These are phyloP conservation scores for Tridacna gigas DNA, from an alignment of 2,888 invertebrate species.

Conservation along the genomic window DNA sequence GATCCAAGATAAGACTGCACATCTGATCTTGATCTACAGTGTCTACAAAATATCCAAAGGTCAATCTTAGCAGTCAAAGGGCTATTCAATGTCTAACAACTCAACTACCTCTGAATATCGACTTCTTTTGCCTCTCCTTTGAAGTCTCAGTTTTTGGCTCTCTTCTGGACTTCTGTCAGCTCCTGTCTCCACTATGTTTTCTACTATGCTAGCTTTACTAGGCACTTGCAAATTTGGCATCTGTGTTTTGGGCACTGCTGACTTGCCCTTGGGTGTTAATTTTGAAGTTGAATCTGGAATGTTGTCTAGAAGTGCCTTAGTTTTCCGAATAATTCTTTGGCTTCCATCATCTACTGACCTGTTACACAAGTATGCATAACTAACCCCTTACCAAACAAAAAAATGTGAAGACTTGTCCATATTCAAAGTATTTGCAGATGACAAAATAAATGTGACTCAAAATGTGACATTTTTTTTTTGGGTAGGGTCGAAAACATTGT, in stretches of 20 bases:
- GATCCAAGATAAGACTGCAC: too few species aligned
- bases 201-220: too few species aligned
- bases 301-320: not conserved
- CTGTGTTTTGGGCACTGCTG: not conserved
- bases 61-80: too few species aligned
- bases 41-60: too few species aligned
- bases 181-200: constrained; percentile 33
- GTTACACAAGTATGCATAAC: too few species aligned
- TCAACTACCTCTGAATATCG: constrained; percentile 62
- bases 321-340: not conserved
- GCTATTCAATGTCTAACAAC: not conserved
- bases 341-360: not conserved
- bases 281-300: constrained; percentile 20
- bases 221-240: not conserved
- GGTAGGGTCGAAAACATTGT: too few species aligned
- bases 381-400: too few species aligned
- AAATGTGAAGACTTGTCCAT: too few species aligned
- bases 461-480: too few species aligned
- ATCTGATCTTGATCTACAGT: too few species aligned
- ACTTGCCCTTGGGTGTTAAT: not conserved
- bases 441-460: too few species aligned
- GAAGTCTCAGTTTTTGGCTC: constrained; percentile 34
- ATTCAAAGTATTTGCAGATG: too few species aligned
- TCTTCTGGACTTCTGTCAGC: constrained; percentile 13
- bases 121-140: constrained; percentile 51